A percentile compares a stretch with the other conserved stretches of the same genome.
phyloP scores from a whole-genome alignment of 2,113 vertebrate genomes.

The Leucopsar rothschildi region DNA sequence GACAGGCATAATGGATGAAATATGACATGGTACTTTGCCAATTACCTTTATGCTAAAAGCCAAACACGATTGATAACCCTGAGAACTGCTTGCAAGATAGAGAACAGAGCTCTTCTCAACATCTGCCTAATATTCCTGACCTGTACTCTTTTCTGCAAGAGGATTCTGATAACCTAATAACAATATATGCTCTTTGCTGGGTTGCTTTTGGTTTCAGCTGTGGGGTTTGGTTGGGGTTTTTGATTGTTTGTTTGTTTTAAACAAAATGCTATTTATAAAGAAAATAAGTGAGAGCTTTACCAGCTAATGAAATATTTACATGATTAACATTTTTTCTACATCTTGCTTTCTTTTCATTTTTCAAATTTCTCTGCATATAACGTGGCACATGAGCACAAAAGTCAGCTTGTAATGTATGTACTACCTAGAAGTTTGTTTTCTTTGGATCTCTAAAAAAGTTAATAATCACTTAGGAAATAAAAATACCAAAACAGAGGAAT shows the following conservation, averaged over 20 bases:
- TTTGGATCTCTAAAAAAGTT: background rate
- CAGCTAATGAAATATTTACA: background rate
- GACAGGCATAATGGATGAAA: background rate
- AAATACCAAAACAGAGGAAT: conserved; percentile 30
- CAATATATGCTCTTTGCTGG: background rate
- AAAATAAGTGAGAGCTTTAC: background rate
- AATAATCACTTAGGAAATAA: background rate
- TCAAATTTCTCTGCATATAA: background rate
- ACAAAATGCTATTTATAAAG: background rate
- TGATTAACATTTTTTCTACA: background rate
- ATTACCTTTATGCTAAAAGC: background rate
- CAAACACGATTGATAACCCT: background rate
- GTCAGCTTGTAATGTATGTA: background rate
- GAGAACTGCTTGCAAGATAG: background rate
- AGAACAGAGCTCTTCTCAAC: background rate
- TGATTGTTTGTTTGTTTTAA: background rate
- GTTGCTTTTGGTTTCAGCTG: background rate
- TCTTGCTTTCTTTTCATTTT: background rate
- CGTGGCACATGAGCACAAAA: background rate
- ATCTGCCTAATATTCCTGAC: background rate
- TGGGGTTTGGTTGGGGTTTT: background rate
- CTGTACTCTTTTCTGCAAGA: background rate
- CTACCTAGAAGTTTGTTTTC: background rate
- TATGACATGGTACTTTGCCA: background rate
- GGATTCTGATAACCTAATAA: background rate